Base-by-base conservation (phyloP, 1,140 invertebrate genomes). In the Paraescarpia echinospica region DNA sequence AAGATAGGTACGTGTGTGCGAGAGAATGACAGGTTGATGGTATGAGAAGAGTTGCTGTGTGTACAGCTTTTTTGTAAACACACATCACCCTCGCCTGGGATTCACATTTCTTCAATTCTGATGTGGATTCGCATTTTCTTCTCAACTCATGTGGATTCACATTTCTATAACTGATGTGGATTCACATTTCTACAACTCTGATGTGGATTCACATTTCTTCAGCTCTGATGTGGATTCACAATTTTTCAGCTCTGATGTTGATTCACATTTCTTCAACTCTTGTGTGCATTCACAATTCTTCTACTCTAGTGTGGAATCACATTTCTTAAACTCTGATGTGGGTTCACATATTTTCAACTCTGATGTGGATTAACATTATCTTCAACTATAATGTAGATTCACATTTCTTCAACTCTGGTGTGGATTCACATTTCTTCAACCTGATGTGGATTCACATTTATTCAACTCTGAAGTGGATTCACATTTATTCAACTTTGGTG, bases 1-100 rank as follows among this genome's bases (percentile, higher is more conserved):
- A 94, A 48, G 93, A 95, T 41, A 95, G 95, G 94, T 94, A 94
- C 48, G 92, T 51, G 34, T 18, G 59, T 51, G 48, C 48, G n/a
- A n/a, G n/a, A n/a, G n/a, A n/a, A n/a, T n/a, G n/a, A n/a, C n/a
- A n/a, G n/a, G n/a, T 41, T 41, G 12, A 12, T 4, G 4, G 41
- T 41, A 41, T 4, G 41, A 41, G 41, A 41, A 4, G 12, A 4
- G 41, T 41, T 41, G 41, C 41, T 6, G 41, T 4, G 41, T 41
- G 41, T 12, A 41, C 41, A 41, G 41, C 41, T 41, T 41, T 41
- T 41, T 4, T 41, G 4, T 41, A 12, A 41, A 41, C 12, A 41
- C 12, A 4, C 12, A 6, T 6, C 41, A 41, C 41, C 4, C 4
- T 41, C 4, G 41, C 4, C 41, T 41, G 41, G 41, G 41, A 41